A percentile compares a stretch with the other conserved stretches of the same genome.
These are phyloP conservation scores for Mola mola DNA, from an alignment of 2,113 vertebrate genomes.

Conservation along the genomic window DNA sequence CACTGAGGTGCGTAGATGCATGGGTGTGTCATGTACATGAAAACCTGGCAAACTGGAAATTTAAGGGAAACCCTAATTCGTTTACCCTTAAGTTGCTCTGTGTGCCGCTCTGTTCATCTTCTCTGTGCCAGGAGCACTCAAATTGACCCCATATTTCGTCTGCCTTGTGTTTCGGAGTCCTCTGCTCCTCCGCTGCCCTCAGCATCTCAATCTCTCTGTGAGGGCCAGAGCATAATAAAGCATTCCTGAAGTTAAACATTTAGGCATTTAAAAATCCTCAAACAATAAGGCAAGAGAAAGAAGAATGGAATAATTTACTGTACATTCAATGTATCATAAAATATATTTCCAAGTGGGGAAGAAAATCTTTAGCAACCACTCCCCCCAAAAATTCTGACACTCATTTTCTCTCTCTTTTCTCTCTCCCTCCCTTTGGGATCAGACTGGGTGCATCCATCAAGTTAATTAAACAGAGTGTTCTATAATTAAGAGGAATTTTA, in stretches of 20 bases:
- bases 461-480: constrained; percentile 78
- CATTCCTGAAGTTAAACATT: background rate
- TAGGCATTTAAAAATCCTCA: background rate
- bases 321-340: too few species aligned
- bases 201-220: constrained; percentile 33
- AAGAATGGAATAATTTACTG: too few species aligned
- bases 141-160: background rate
- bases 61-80: constrained; percentile 22
- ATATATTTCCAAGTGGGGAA: constrained; percentile 9
- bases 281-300: too few species aligned
- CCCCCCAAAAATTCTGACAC: constrained; percentile 28
- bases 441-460: constrained; percentile 71
- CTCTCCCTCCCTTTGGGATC: constrained; percentile 64
- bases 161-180: constrained; percentile 8
- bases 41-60: background rate
- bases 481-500: constrained; percentile 80
- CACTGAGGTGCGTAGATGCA: too few species aligned
- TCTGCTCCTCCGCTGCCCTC: constrained; percentile 23
- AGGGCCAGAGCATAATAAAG: constrained; percentile 5
- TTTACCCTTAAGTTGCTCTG: constrained; percentile 50
- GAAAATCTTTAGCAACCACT: constrained; percentile 44
- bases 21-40: background rate
- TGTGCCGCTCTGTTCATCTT: constrained; percentile 17
- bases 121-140: background rate
- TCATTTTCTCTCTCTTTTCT: constrained; percentile 49